These are phyloP conservation scores for Perizoma affinitatum DNA, from an alignment of 2,888 invertebrate species.

Conservation along the genomic window DNA sequence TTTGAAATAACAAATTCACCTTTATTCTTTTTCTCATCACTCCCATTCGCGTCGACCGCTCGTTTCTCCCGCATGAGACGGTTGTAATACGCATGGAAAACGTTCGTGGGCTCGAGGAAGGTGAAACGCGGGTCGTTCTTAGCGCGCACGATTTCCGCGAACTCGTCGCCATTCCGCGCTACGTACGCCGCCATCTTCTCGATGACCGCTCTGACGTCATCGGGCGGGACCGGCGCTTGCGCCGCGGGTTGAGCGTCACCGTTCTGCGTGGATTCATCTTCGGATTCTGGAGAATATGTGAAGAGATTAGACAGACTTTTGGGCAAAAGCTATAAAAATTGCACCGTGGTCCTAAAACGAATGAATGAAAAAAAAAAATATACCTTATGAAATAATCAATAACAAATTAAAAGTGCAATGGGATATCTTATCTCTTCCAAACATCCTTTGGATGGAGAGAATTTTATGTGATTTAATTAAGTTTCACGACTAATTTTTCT, in stretches of 20 bases:
- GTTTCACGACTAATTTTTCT: no score
- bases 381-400: no score
- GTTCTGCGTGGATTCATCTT: slow-evolving; percentile 61
- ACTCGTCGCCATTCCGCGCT: slow-evolving; percentile 96
- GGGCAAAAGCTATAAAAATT: no score
- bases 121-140: slow-evolving; percentile 94
- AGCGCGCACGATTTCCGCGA: slow-evolving; percentile 93
- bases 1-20: slow-evolving; percentile 20
- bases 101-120: slow-evolving; percentile 91
- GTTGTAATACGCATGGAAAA: slow-evolving; percentile 92
- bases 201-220: slow-evolving; percentile 93
- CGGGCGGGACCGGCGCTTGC: slow-evolving; percentile 87
- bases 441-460: no score
- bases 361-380: no score
- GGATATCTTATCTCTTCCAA: no score
- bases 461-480: no score
- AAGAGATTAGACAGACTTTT: no score
- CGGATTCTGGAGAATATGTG: slow-evolving; percentile 54
- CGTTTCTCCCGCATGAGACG: slow-evolving; percentile 68
- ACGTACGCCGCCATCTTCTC: slow-evolving; percentile 99
- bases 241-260: slow-evolving; percentile 35
- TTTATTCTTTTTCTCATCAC: slow-evolving; percentile 40
- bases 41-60: slow-evolving; percentile 55
- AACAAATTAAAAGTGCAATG: no score
- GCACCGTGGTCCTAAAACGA: no score